Conservation (phyloP, 2,113 vertebrate genomes). For the Peromyscus californicus region DNA sequence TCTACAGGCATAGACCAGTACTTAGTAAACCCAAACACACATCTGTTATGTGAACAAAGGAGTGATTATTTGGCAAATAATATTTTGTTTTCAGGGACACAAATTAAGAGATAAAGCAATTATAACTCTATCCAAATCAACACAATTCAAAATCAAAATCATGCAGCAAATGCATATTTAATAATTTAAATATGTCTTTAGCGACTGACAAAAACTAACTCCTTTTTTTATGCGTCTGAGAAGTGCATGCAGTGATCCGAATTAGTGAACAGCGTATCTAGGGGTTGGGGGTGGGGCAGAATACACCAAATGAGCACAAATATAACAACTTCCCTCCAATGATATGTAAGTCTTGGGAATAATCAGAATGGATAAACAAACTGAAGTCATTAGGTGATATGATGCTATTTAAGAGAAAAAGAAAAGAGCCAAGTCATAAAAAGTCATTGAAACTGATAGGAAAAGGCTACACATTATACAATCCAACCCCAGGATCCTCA, state of each 20-base stretch:
- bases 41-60: constrained; percentile 1
- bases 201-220: not conserved
- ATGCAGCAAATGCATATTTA: not conserved
- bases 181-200: not conserved
- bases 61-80: not conserved
- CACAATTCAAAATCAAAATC: constrained; percentile 33
- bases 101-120: not conserved
- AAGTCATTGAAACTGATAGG: not conserved
- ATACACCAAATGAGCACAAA: not conserved
- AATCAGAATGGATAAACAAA: not conserved
- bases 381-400: not conserved
- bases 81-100: not conserved
- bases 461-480: not conserved
- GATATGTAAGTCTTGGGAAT: not conserved
- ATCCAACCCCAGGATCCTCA: not conserved
- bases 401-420: not conserved
- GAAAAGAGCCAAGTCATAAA: not conserved
- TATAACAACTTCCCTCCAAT: not conserved
- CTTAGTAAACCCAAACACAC: not conserved
- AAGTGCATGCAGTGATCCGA: not conserved
- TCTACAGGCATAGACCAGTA: not conserved
- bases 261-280: not conserved
- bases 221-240: not conserved
- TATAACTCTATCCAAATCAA: not conserved
- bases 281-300: not conserved